These are phyloP conservation scores for Nothoprocta pentlandii DNA, from an alignment of 2,113 vertebrate genomes.

Conservation along the genomic window DNA sequence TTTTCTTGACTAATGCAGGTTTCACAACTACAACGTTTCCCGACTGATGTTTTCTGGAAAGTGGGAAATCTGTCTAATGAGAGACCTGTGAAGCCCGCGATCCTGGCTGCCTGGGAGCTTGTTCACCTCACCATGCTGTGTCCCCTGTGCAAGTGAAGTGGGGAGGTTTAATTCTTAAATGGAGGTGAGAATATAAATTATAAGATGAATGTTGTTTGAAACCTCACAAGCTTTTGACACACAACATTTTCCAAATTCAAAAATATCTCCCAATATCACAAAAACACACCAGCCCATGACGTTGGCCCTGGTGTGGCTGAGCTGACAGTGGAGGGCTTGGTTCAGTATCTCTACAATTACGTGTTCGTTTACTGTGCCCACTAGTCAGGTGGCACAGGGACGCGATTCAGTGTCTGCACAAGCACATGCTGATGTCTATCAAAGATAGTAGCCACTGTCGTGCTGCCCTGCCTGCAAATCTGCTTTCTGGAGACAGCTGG, in stretches of 20 bases:
- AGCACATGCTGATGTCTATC: slow-evolving; percentile 81
- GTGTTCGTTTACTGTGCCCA: neutral
- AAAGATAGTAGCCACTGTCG: slow-evolving; percentile 34
- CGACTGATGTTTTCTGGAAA: slow-evolving; percentile 19
- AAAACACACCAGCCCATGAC: neutral
- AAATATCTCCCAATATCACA: neutral
- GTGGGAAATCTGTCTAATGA: slow-evolving; percentile 16
- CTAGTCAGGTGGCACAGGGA: neutral
- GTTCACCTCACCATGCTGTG: neutral
- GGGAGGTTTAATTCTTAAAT: neutral
- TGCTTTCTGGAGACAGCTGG: slow-evolving; percentile 81
- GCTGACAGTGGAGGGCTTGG: fast-evolving
- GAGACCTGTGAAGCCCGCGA: neutral
- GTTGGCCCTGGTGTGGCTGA: no score
- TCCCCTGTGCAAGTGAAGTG: fast-evolving
- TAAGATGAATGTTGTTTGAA: neutral
- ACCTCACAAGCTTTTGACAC: fast-evolving
- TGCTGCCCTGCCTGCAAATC: slow-evolving; percentile 12
- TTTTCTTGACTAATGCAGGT: slow-evolving; percentile 7
- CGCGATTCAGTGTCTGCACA: neutral
- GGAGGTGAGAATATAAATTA: neutral
- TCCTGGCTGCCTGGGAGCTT: neutral
- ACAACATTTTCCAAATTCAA: neutral
- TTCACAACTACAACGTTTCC: neutral
- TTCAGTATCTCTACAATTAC: neutral